These are phyloP conservation scores for Yponomeuta evonymella DNA, from an alignment of 2,888 invertebrate species.

Conservation along the genomic window DNA sequence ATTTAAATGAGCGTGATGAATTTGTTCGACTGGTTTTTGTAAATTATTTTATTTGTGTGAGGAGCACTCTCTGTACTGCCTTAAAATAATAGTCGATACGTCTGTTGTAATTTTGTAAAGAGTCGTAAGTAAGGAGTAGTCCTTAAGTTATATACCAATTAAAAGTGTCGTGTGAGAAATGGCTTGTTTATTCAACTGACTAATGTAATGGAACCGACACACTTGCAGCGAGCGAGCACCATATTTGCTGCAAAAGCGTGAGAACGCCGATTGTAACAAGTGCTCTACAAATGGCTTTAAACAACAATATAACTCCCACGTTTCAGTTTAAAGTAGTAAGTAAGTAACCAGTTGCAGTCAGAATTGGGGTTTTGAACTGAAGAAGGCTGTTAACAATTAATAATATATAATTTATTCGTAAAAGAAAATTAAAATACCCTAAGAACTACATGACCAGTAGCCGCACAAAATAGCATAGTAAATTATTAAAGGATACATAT, in stretches of 20 bases:
- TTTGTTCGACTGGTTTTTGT: slow-evolving; percentile 72
- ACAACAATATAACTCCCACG: slow-evolving; percentile 30
- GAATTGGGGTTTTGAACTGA: slow-evolving; percentile 9
- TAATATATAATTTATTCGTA: slow-evolving; percentile 18
- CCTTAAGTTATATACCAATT: slow-evolving; percentile 71
- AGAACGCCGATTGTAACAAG: slow-evolving; percentile 28
- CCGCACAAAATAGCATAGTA: neutral
- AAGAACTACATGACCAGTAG: neutral
- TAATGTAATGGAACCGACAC: neutral
- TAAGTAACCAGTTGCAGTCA: neutral
- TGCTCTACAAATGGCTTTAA: slow-evolving; percentile 29
- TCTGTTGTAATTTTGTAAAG: slow-evolving; percentile 76
- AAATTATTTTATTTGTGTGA: slow-evolving; percentile 75
- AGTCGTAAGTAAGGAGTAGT: slow-evolving; percentile 71
- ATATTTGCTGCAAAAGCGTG: slow-evolving; percentile 30
- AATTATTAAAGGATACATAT: neutral
- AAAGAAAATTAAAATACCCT: slow-evolving; percentile 2
- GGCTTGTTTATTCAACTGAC: slow-evolving; percentile 9
- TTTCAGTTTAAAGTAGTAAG: slow-evolving; percentile 25
- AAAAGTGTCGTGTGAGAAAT: slow-evolving; percentile 64
- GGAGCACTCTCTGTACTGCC: slow-evolving; percentile 65
- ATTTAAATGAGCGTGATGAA: slow-evolving; percentile 69
- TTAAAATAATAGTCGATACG: slow-evolving; percentile 63
- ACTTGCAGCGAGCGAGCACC: slow-evolving; percentile 15
- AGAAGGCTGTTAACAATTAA: slow-evolving; percentile 19